Conservation (phyloP, 2,888 invertebrate species). For the Acanthosoma haemorrhoidale region DNA sequence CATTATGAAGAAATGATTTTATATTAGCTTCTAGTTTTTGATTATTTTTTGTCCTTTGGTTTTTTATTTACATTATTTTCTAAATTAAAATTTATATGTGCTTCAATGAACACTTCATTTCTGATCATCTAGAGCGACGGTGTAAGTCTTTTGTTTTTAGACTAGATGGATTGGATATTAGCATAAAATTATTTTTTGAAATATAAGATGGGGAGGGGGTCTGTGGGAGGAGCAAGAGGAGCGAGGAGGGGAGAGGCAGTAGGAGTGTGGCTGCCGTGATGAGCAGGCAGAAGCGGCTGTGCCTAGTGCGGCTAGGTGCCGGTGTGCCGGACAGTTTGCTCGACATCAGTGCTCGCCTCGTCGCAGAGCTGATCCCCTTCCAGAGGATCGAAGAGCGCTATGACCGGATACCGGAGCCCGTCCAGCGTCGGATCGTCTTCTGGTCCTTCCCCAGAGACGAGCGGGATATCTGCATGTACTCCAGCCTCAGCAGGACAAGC, state of each 20-base stretch:
- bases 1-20: too few species aligned
- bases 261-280: background rate
- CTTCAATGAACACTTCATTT: too few species aligned
- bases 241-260: slow-evolving; percentile 1
- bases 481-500: slow-evolving; percentile 61
- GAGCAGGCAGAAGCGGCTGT: slow-evolving; percentile 46
- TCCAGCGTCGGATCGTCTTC: slow-evolving; percentile 78
- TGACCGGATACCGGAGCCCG: slow-evolving; percentile 81
- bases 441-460: slow-evolving; percentile 86
- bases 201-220: background rate
- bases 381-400: slow-evolving; percentile 81
- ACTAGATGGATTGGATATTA: too few species aligned
- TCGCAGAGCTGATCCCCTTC: slow-evolving; percentile 78
- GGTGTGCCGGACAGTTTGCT: slow-evolving; percentile 60
- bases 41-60: too few species aligned
- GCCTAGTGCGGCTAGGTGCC: slow-evolving; percentile 48
- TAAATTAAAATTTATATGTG: too few species aligned
- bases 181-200: too few species aligned
- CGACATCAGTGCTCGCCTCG: slow-evolving; percentile 76
- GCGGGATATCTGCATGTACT: slow-evolving; percentile 85
- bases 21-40: too few species aligned
- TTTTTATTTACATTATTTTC: too few species aligned
- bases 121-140: too few species aligned
- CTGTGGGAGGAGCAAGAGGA: background rate
- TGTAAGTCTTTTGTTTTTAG: too few species aligned